Evolutionary conservation across 53 echinoderm and acorn worm genomes (phyloP), one percentile per base, ranked within the genome.

Genomic region (Holothuria leucospilota): DNA sequence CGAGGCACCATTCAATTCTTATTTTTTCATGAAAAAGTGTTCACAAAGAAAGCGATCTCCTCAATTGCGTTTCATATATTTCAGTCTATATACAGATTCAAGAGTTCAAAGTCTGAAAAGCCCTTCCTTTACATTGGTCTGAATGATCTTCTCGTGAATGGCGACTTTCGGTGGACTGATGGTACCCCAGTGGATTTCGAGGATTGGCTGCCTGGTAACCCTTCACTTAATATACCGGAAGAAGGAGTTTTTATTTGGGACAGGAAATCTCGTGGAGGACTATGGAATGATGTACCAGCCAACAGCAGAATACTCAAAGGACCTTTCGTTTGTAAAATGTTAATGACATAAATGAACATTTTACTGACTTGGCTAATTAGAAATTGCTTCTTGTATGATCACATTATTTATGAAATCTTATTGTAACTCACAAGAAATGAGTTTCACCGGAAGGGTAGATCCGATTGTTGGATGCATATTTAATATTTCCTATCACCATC

Each of bases 241-340:
- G 78, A 78, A 14, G 78, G 78, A 24, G 78, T 78, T 6, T 51
- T 78, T 51, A 78, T 78, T 26, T 78, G 78, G 78, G 78, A 78
- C 26, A 78, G 78, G 28, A 30, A 30, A 23, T 25, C 78, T 7
- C 78, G 78, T 4, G 58, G 78, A 59, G 78, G 78, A 14, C 21
- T 78, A 20, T 78, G 78, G 78, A 78, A 78, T 53, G 78, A 78
- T 24, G 78, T 78, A 56, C 78, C 72, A 12, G 72, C 72, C 23
- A 72, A 72, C 49, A 72, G 72, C 40, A 38, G 40, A 21, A 72
- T 41, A 72, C 72, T 72, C 9, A 72, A 72, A 46, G 72, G 72
- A 21, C 40, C 72, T 46, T 72, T 72, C 13, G 23, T 72, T 39
- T 72, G 72, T 39, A 72, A 72, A 39, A 72, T 18, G 23, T 23